Evolutionary conservation across 1,140 invertebrate species (phyloP).

Genomic region (Sipha flava): DNA sequence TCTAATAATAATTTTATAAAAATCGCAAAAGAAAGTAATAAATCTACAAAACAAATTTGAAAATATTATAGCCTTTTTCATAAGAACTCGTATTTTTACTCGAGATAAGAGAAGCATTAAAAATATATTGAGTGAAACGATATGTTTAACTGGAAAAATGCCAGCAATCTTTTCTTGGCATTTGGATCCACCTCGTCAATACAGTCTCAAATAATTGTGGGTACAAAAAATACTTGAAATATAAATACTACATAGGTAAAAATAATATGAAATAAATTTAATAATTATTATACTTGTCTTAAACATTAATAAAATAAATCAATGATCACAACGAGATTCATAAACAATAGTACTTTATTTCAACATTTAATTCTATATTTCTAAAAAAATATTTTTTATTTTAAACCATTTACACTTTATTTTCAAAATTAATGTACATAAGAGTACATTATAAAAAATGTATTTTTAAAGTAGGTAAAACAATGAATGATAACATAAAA

Average conservation of each 20-base stretch:
- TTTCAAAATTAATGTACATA: too few species aligned
- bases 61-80: neutral
- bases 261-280: too few species aligned
- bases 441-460: too few species aligned
- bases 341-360: too few species aligned
- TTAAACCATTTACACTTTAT: too few species aligned
- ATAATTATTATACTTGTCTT: too few species aligned
- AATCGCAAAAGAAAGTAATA: neutral
- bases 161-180: slow-evolving; percentile 25
- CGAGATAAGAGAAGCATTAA: slow-evolving; percentile 16
- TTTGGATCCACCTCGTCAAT: neutral
- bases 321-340: too few species aligned
- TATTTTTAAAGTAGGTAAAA: too few species aligned
- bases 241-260: neutral
- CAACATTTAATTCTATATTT: too few species aligned
- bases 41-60: slow-evolving; percentile 7
- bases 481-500: too few species aligned
- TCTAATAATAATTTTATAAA: neutral
- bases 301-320: too few species aligned
- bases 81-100: neutral
- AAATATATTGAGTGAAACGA: slow-evolving; percentile 31
- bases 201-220: slow-evolving; percentile 9
- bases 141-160: slow-evolving; percentile 21
- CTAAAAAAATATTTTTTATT: neutral
- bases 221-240: neutral